A percentile compares a stretch with the other conserved stretches of the same genome.
phyloP scores from a whole-genome alignment of 2,797 vertebrate genomes.

The Nannoperca obscura region DNA sequence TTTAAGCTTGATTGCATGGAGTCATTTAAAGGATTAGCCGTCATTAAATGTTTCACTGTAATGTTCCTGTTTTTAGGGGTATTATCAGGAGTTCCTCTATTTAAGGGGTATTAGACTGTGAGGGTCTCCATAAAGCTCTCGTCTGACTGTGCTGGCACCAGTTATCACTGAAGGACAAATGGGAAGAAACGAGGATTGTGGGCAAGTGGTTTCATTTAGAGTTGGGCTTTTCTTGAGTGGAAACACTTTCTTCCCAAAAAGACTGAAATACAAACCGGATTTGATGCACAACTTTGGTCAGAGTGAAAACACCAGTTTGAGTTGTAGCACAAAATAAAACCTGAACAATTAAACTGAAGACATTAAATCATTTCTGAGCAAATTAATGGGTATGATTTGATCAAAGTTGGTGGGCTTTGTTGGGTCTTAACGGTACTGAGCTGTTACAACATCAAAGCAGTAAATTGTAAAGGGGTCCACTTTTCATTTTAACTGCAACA shows the following conservation, averaged over 20 bases:
- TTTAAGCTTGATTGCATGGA: constrained; percentile 73
- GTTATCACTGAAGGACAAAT: constrained; percentile 20
- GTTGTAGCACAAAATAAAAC: constrained; percentile 17
- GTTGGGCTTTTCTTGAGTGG: constrained; percentile 1
- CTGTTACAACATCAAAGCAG: constrained; percentile 38
- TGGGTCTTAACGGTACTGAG: background rate
- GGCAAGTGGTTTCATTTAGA: constrained; percentile 35
- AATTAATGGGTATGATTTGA: constrained; percentile 6
- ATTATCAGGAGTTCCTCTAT: constrained; percentile 49
- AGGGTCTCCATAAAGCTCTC: constrained; percentile 44
- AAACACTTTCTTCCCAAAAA: constrained; percentile 10
- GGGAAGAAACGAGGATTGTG: constrained; percentile 18
- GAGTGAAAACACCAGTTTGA: constrained; percentile 1
- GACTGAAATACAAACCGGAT: constrained; percentile 13
- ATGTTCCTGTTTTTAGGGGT: constrained; percentile 57
- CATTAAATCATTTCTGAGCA: background rate
- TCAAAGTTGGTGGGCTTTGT: constrained; percentile 41
- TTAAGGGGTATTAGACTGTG: constrained; percentile 54
- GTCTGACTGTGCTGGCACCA: constrained; percentile 50
- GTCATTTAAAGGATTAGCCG: constrained; percentile 73
- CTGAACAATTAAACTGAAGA: constrained; percentile 19
- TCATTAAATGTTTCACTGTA: constrained; percentile 72
- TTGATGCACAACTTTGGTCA: constrained; percentile 14
- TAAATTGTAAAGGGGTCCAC: constrained; percentile 37
- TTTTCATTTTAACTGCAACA: constrained; percentile 61